phyloP scores from a whole-genome alignment of 2,113 vertebrate genomes.

The Triplophysa dalaica region DNA sequence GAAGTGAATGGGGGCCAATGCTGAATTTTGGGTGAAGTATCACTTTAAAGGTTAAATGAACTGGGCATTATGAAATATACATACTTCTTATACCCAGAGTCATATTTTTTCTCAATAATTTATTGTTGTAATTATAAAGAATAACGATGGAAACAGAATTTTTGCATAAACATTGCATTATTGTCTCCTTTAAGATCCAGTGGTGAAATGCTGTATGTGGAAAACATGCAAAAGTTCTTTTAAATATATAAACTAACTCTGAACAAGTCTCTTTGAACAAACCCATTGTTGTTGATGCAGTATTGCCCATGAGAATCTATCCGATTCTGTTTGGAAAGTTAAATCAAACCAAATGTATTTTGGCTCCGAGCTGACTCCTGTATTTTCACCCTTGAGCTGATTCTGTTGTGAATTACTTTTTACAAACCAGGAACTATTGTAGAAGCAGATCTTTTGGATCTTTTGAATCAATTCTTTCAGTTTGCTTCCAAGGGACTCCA shows the following conservation, averaged over 20 bases:
- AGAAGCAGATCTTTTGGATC: neutral
- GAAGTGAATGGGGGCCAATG: too few relatives aligned
- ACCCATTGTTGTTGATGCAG: slow-evolving; percentile 56
- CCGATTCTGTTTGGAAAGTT: slow-evolving; percentile 53
- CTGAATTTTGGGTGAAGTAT: too few relatives aligned
- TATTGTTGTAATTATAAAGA: neutral
- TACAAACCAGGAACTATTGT: neutral
- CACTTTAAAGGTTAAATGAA: too few relatives aligned
- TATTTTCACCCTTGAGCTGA: slow-evolving; percentile 54
- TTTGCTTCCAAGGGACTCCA: too few relatives aligned
- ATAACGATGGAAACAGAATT: slow-evolving; percentile 1
- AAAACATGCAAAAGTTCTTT: slow-evolving; percentile 59
- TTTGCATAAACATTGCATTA: neutral
- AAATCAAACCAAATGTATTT: slow-evolving; percentile 52
- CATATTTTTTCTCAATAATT: too few relatives aligned
- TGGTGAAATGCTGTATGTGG: neutral
- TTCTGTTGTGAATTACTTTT: slow-evolving; percentile 34
- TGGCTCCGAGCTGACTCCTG: slow-evolving; percentile 51
- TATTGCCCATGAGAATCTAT: slow-evolving; percentile 45
- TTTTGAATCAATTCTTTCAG: neutral
- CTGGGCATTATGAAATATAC: too few relatives aligned
- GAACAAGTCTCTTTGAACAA: slow-evolving; percentile 56
- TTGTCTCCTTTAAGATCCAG: neutral
- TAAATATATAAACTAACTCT: slow-evolving; percentile 34
- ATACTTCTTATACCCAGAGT: too few relatives aligned